Conservation (phyloP, 2,888 invertebrate genomes). For the Eulithis prunata region DNA sequence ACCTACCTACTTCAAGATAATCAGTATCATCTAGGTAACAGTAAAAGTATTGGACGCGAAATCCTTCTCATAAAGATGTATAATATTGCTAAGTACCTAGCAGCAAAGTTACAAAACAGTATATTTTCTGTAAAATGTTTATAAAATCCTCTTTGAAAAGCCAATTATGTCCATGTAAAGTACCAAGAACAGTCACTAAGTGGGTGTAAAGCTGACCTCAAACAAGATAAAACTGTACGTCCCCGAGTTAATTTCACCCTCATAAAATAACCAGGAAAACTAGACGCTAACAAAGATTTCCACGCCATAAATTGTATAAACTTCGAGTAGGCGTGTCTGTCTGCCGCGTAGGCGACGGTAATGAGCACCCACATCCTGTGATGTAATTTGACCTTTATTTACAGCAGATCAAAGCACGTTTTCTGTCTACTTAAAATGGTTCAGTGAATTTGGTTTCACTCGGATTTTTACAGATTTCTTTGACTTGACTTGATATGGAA, state of each 20-base stretch:
- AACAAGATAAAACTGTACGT: slow-evolving; percentile 23
- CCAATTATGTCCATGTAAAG: slow-evolving; percentile 7
- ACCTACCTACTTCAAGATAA: no score
- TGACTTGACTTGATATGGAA: no score
- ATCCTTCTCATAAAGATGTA: no score
- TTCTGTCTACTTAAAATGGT: slow-evolving; percentile 35
- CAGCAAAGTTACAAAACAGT: no score
- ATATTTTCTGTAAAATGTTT: no score
- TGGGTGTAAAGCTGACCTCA: slow-evolving; percentile 18
- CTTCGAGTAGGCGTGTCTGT: slow-evolving; percentile 59
- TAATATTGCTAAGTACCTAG: no score
- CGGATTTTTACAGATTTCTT: no score
- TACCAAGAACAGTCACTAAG: slow-evolving; percentile 4
- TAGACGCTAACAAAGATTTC: slow-evolving; percentile 34
- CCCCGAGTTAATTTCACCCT: slow-evolving; percentile 23
- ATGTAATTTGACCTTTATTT: slow-evolving; percentile 56
- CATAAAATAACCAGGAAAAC: slow-evolving; percentile 29
- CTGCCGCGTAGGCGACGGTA: slow-evolving; percentile 55
- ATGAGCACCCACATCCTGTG: slow-evolving; percentile 52
- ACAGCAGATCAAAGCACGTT: slow-evolving; percentile 39
- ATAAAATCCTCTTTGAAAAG: background rate
- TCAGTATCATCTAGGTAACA: no score
- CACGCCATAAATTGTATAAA: slow-evolving; percentile 32
- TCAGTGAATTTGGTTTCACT: slow-evolving; percentile 41
- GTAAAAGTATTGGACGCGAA: no score